These are phyloP conservation scores for Latrodectus geometricus DNA, from an alignment of 1,140 invertebrate species.

Conservation along the genomic window DNA sequence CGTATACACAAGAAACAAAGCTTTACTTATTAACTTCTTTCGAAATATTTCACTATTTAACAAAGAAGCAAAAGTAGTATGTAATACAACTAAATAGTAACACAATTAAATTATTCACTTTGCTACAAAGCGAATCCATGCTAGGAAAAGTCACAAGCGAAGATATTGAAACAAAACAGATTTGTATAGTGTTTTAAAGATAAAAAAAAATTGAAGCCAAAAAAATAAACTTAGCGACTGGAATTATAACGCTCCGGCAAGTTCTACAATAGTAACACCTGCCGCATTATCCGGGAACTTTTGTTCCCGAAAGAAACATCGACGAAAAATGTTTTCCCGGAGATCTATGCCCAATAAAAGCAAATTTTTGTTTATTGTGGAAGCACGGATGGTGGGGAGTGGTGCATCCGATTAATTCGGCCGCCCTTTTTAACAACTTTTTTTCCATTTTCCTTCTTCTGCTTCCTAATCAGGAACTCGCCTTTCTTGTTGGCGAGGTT, in stretches of 20 bases:
- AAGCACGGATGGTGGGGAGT: neutral
- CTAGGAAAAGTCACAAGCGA: no score
- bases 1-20: no score
- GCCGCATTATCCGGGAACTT: slow-evolving; percentile 51
- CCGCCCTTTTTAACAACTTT: slow-evolving; percentile 25
- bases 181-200: no score
- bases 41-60: no score
- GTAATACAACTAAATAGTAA: no score
- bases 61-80: no score
- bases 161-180: no score
- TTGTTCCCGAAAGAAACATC: slow-evolving; percentile 54
- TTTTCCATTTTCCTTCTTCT: neutral
- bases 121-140: no score
- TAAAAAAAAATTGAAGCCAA: neutral
- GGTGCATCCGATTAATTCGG: slow-evolving; percentile 53
- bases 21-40: no score
- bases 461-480: slow-evolving; percentile 45
- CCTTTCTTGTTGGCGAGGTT: slow-evolving; percentile 51
- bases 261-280: slow-evolving; percentile 57
- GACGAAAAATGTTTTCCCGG: slow-evolving; percentile 57
- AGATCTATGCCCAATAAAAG: slow-evolving; percentile 60
- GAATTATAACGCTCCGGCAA: slow-evolving; percentile 25
- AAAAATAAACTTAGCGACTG: neutral
- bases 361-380: slow-evolving; percentile 60
- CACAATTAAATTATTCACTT: no score